Percentiles rank a stretch among this genome's conserved stretches.
phyloP scores from a whole-genome alignment of 2,888 invertebrate genomes.

The Germaria angustata region DNA sequence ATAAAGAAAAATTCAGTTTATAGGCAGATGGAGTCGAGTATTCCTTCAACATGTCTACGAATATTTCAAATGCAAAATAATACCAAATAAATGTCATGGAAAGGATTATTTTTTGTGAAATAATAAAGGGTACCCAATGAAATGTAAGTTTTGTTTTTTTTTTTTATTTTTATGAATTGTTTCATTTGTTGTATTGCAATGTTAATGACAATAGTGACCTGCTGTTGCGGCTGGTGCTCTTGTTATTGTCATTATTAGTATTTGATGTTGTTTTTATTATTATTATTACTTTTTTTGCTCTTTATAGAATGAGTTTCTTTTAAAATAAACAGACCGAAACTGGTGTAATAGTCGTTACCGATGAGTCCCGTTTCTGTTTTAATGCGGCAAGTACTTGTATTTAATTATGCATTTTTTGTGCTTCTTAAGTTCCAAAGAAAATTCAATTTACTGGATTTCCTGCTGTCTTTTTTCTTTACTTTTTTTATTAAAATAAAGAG shows the following conservation, averaged over 20 bases:
- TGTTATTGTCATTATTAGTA: constrained; percentile 33
- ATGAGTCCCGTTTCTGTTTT: constrained; percentile 40
- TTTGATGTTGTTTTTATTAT: constrained; percentile 4
- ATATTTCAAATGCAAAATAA: too few species aligned
- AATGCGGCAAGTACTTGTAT: neutral
- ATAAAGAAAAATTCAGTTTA: too few species aligned
- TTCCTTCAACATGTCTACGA: too few species aligned
- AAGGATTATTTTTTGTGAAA: too few species aligned
- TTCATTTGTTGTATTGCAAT: neutral
- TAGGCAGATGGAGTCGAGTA: too few species aligned
- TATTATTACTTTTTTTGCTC: neutral
- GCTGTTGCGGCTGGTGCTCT: constrained; percentile 23
- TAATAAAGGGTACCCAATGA: too few species aligned
- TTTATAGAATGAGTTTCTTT: constrained; percentile 29
- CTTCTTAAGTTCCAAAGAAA: constrained; percentile 7
- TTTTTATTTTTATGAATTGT: neutral
- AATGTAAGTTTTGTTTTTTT: neutral
- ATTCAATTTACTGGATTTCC: neutral
- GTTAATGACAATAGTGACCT: constrained; percentile 43
- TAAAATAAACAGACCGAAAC: constrained; percentile 61
- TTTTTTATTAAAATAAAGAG: neutral
- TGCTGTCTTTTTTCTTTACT: neutral
- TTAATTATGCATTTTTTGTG: constrained; percentile 13
- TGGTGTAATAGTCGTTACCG: constrained; percentile 56
- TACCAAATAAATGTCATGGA: too few species aligned